A percentile compares a stretch with the other conserved stretches of the same genome.
Evolutionary conservation across 2,888 invertebrate genomes (phyloP).

Genomic region (Eutolmus rufibarbis): DNA sequence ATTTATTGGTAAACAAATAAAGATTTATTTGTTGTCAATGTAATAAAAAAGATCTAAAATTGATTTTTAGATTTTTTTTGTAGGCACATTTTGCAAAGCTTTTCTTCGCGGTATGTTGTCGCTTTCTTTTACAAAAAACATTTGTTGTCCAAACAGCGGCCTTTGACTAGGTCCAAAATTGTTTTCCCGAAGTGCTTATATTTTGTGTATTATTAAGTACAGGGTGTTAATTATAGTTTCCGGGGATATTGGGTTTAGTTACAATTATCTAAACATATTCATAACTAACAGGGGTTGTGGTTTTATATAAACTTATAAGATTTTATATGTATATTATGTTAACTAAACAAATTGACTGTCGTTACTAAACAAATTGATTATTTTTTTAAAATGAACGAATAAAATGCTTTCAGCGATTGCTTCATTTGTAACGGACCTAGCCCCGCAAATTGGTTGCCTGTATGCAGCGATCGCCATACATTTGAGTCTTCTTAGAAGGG

Average conservation of each 20-base stretch:
- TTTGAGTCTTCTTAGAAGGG: slow-evolving; percentile 61
- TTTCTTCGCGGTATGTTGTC: too few relatives aligned
- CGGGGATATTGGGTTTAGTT: neutral
- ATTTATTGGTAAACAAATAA: too few relatives aligned
- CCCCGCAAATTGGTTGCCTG: slow-evolving; percentile 69
- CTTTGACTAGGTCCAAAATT: too few relatives aligned
- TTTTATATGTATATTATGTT: neutral
- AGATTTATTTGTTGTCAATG: too few relatives aligned
- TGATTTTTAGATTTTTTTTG: too few relatives aligned
- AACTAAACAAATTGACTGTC: neutral
- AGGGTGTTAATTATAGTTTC: neutral
- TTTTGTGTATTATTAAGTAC: neutral
- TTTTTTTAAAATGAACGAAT: neutral
- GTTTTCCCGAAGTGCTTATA: neutral
- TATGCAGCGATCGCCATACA: slow-evolving; percentile 60
- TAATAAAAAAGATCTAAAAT: too few relatives aligned
- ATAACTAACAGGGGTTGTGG: neutral
- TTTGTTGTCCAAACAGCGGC: neutral
- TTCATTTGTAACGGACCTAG: slow-evolving; percentile 73
- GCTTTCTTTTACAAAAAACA: neutral
- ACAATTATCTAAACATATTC: neutral
- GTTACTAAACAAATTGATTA: neutral
- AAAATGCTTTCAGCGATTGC: slow-evolving; percentile 69
- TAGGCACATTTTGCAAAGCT: too few relatives aligned
- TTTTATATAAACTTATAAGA: neutral